Percentiles rank a stretch among this genome's conserved stretches.
These are phyloP conservation scores for Campopleginae sp. DNA, from an alignment of 2,888 invertebrate genomes.

Conservation along the genomic window DNA sequence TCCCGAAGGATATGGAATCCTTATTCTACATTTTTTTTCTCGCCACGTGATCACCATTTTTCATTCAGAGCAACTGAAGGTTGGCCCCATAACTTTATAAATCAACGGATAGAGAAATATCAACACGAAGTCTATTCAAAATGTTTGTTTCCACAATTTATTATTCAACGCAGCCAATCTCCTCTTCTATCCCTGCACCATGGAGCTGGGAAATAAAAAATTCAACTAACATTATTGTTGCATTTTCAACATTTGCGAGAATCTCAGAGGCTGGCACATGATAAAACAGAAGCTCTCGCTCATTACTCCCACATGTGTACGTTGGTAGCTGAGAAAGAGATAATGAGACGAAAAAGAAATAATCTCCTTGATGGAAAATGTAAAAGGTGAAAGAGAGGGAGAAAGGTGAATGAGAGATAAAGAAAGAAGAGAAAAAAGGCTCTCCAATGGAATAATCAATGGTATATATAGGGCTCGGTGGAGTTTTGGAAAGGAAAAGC, in stretches of 20 bases:
- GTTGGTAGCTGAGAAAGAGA: background rate
- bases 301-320: background rate
- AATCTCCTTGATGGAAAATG: background rate
- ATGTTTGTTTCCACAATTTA: background rate
- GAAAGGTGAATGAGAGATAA: background rate
- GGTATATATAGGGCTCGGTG: background rate
- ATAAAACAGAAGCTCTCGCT: background rate
- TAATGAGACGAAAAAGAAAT: background rate
- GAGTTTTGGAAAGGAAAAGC: slow-evolving; percentile 52
- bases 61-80: background rate
- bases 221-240: background rate
- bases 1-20: background rate
- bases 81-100: background rate
- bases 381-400: background rate
- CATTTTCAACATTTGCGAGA: background rate
- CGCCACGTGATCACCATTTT: background rate
- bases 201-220: background rate
- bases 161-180: background rate
- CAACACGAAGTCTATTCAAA: background rate
- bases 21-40: background rate
- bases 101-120: background rate
- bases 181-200: background rate
- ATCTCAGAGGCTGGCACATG: background rate
- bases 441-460: slow-evolving; percentile 46
- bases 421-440: slow-evolving; percentile 10